phyloP scores from a whole-genome alignment of 2,113 vertebrate genomes.

The Ptyas mucosa region DNA sequence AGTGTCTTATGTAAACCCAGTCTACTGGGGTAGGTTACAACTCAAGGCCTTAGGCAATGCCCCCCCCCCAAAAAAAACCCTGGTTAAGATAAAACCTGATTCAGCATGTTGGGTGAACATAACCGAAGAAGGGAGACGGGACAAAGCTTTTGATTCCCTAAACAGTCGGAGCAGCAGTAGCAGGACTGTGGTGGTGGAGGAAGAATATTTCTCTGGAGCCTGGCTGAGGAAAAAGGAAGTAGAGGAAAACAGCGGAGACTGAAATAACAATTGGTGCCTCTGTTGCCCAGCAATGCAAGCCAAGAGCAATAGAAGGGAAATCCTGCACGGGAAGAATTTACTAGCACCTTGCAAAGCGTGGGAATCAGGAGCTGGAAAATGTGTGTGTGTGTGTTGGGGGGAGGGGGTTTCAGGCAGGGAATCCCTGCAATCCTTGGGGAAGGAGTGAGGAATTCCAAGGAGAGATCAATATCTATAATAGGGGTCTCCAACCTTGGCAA shows the following conservation, averaged over 20 bases:
- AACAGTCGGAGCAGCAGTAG: not conserved
- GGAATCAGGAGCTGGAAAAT: not conserved
- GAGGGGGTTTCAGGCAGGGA: not conserved
- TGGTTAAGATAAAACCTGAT: not conserved
- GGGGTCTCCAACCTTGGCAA: no score
- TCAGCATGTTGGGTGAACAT: not conserved
- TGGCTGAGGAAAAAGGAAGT: slow-evolving; percentile 13
- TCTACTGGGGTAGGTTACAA: not conserved
- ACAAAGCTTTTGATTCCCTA: not conserved
- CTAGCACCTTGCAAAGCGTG: not conserved
- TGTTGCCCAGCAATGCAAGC: not conserved
- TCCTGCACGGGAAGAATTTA: slow-evolving; percentile 3
- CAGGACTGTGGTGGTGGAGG: not conserved
- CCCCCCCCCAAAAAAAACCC: not conserved
- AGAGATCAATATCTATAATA: not conserved
- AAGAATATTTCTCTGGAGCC: not conserved
- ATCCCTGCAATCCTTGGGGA: not conserved
- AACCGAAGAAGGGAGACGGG: not conserved
- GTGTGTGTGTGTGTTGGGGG: not conserved
- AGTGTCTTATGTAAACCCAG: not conserved
- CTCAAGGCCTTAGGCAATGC: not conserved
- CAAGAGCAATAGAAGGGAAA: slow-evolving; percentile 15
- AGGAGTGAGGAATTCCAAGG: not conserved
- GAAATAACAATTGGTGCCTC: slow-evolving; percentile 20
- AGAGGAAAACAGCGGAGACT: slow-evolving; percentile 16